phyloP scores from a whole-genome alignment of 2,888 invertebrate species.

The Pseudococcus viburni region DNA sequence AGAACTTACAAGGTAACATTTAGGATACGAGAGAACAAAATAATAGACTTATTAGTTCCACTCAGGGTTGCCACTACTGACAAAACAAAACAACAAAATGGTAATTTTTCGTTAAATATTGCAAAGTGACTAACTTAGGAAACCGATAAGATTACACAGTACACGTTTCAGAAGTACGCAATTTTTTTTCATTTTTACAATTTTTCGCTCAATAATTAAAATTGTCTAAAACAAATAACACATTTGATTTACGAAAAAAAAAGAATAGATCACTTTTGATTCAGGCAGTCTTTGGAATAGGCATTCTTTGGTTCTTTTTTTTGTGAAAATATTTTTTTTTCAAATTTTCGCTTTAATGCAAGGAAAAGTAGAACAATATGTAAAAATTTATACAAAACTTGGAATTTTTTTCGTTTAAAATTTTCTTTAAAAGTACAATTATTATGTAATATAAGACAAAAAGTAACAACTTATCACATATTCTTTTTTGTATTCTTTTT shows the following conservation, averaged over 20 bases:
- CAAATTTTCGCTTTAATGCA: not conserved
- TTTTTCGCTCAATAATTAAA: slow-evolving; percentile 44
- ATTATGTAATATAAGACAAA: slow-evolving; percentile 53
- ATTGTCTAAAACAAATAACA: slow-evolving; percentile 46
- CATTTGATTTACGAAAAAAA: slow-evolving; percentile 62
- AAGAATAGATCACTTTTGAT: slow-evolving; percentile 65
- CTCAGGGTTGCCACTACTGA: slow-evolving; percentile 66
- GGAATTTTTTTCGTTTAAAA: not conserved
- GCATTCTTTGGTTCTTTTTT: slow-evolving; percentile 65
- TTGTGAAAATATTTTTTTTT: slow-evolving; percentile 41
- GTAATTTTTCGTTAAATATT: slow-evolving; percentile 57
- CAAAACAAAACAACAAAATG: slow-evolving; percentile 59
- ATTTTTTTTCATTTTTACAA: slow-evolving; percentile 27
- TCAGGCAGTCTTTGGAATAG: slow-evolving; percentile 67
- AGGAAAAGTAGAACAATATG: slow-evolving; percentile 18
- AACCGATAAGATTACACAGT: slow-evolving; percentile 14
- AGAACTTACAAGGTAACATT: slow-evolving; percentile 66
- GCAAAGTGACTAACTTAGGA: slow-evolving; percentile 53
- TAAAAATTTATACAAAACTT: slow-evolving; percentile 45
- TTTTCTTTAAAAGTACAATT: slow-evolving; percentile 5
- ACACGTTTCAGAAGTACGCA: slow-evolving; percentile 4
- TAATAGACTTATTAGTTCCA: slow-evolving; percentile 63
- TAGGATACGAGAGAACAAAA: slow-evolving; percentile 64
- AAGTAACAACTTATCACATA: slow-evolving; percentile 64
- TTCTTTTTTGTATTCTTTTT: slow-evolving; percentile 35